Base-by-base conservation (phyloP, 1,140 invertebrate genomes). In the Eumaeus atala region DNA sequence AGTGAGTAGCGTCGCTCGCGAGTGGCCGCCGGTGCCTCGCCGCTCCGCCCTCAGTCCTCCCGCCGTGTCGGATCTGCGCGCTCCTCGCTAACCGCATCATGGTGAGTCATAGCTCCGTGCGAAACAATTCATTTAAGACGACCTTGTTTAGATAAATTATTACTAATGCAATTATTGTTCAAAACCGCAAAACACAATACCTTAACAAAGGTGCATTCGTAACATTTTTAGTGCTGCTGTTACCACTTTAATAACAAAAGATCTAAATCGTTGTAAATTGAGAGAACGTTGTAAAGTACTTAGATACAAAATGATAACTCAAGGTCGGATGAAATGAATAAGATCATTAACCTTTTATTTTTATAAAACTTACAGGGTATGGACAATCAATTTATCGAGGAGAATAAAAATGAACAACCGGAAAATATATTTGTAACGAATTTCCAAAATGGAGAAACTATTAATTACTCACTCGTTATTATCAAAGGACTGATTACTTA, bases 401-500 rank as follows among this genome's bases (percentile, higher is more conserved):
- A 79, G 48, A 77, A 73, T 61, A 74, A 81, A 67, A 76, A 78
- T 59, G 78, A 84, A 18, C 67, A 77, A 60, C 77, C 72, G 51
- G 84, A 79, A 12, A 72, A 72, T 53, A 87, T 87, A 56, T 84
- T 84, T 51, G 62, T 87, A 55, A 84, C 79, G 54, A 87, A 87
- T 63, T 84, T 85, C 64, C 79, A 87, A 76, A 77, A 87, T 79
- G 83, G 86, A 54, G 87, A 89, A 61, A 67, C 61, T 16, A 72
- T 88, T 40, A 85, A 84, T 53, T 88, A 88, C 66, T 85, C 87
- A 3, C 58, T 89, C 7, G 69, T 87, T 61, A 64, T 89, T 28
- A 67, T 89, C 12, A 88, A 84, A 74, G 87, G 86, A 44, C 72
- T 88, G 14, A 80, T 87, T 64, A 85, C 86, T 40, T 76, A 73